These are phyloP conservation scores for Acanthacorydalis orientalis DNA, from an alignment of 2,888 invertebrate genomes.

Conservation along the genomic window DNA sequence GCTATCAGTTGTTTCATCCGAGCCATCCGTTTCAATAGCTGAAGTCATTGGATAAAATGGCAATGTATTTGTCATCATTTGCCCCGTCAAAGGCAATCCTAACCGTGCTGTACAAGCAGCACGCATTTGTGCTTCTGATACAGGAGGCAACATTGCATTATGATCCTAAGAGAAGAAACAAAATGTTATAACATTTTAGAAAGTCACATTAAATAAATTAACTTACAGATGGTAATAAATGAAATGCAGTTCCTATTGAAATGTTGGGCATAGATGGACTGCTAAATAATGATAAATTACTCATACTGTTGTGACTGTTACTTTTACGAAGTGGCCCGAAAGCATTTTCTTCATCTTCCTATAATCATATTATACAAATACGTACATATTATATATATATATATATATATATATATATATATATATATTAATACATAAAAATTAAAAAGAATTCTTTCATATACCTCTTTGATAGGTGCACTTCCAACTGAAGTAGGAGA, in stretches of 20 bases:
- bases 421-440: not conserved
- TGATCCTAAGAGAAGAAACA: not conserved
- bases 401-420: not conserved
- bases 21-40: conserved; percentile 28
- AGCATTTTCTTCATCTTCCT: conserved; percentile 9
- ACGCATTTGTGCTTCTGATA: conserved; percentile 66
- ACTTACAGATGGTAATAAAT: conserved; percentile 4
- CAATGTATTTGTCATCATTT: conserved; percentile 47
- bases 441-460: not conserved
- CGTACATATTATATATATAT: not conserved
- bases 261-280: conserved; percentile 96
- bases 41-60: conserved; percentile 55
- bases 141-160: conserved; percentile 15
- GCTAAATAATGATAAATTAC: conserved; percentile 53
- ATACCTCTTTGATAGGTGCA: conserved; percentile 54
- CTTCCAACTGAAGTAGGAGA: conserved; percentile 15
- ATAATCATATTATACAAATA: not conserved
- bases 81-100: conserved; percentile 45
- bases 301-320: conserved; percentile 36
- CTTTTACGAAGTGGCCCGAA: conserved; percentile 37
- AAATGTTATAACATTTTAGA: not conserved
- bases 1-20: conserved; percentile 37
- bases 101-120: conserved; percentile 49
- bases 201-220: not conserved
- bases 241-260: conserved; percentile 43